phyloP scores from a whole-genome alignment of 2,797 vertebrate species.

The Smutsia gigantea region DNA sequence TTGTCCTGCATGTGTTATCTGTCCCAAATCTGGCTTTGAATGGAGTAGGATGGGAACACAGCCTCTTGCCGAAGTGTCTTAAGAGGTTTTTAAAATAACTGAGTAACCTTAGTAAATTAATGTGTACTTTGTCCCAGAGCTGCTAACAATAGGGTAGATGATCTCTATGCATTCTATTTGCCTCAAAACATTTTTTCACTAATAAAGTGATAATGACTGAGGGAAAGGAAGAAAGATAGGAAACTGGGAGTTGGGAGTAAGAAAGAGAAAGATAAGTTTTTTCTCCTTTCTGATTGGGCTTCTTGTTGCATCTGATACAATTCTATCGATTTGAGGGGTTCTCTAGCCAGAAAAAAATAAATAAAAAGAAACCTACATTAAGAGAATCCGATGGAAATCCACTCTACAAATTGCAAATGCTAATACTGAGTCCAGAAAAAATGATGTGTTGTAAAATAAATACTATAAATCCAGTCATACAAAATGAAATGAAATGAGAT shows the following conservation, averaged over 20 bases:
- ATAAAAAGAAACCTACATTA: neutral
- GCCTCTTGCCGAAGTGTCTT: slow-evolving; percentile 67
- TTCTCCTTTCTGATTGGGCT: neutral
- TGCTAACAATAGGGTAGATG: neutral
- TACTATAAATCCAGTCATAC: neutral
- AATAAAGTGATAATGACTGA: neutral
- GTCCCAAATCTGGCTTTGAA: slow-evolving; percentile 63
- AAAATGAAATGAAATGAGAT: slow-evolving; percentile 31
- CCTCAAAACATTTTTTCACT: neutral
- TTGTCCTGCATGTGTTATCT: neutral
- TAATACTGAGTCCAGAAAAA: neutral
- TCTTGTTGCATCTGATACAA: neutral
- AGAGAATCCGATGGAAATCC: neutral
- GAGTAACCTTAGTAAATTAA: slow-evolving; percentile 4
- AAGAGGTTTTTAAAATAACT: slow-evolving; percentile 80
- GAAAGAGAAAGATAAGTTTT: neutral
- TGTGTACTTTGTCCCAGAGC: neutral
- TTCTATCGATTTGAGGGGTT: neutral
- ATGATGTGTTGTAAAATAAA: neutral
- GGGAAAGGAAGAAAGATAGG: neutral
- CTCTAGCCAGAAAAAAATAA: neutral
- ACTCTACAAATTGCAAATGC: neutral
- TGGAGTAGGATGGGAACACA: slow-evolving; percentile 51
- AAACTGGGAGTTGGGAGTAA: neutral
- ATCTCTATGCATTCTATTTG: neutral